A percentile compares a stretch with the other conserved stretches of the same genome.
Evolutionary conservation across 1,140 invertebrate genomes (phyloP).

Genomic region (Mya arenaria): DNA sequence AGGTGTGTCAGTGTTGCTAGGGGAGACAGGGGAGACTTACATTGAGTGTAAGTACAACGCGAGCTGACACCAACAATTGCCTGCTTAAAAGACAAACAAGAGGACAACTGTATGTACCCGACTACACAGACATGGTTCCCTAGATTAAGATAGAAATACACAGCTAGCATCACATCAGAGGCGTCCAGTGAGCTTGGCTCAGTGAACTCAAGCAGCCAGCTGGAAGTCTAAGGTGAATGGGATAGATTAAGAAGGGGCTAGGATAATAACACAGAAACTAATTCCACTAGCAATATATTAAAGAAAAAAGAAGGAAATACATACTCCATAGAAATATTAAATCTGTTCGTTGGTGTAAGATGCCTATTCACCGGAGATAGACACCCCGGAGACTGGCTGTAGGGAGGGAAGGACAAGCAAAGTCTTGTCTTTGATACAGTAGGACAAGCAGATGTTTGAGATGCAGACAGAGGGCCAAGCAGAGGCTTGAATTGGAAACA

Average conservation of each 20-base stretch:
- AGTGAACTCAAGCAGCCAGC: conserved; percentile 66
- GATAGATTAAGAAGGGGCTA: not conserved
- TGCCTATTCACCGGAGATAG: too few relatives aligned
- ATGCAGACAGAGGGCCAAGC: too few relatives aligned
- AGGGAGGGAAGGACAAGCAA: too few relatives aligned
- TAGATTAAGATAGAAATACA: conserved; percentile 72
- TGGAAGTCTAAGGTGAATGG: conserved; percentile 68
- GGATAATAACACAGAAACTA: not conserved
- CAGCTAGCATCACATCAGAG: conserved; percentile 74
- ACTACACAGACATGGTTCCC: conserved; percentile 68
- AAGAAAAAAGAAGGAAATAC: too few relatives aligned
- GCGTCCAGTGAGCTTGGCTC: conserved; percentile 74
- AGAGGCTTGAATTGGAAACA: too few relatives aligned
- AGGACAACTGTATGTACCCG: conserved; percentile 68
- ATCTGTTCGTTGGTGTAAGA: too few relatives aligned
- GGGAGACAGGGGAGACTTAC: conserved; percentile 67
- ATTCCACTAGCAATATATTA: not conserved
- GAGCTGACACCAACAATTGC: conserved; percentile 71
- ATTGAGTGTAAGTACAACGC: conserved; percentile 74
- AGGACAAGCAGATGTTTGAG: too few relatives aligned
- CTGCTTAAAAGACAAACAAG: conserved; percentile 66
- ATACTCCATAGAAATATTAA: too few relatives aligned
- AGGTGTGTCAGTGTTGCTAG: conserved; percentile 68
- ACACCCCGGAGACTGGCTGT: too few relatives aligned
- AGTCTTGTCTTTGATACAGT: too few relatives aligned